Evolutionary conservation across 1,140 invertebrate genomes (phyloP).

Genomic region (Dolichoris vasculosae): DNA sequence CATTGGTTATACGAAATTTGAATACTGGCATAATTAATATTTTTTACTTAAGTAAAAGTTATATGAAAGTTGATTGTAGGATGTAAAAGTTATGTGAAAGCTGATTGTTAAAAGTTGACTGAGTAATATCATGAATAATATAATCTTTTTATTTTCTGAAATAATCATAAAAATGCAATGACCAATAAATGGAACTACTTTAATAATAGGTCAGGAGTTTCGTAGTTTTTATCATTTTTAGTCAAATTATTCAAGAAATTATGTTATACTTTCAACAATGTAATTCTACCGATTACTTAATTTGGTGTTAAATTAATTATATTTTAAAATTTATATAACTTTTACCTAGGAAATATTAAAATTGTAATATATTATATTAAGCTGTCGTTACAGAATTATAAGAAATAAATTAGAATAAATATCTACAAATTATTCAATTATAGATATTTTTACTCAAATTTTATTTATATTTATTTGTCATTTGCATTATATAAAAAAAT

Average conservation of each 20-base stretch:
- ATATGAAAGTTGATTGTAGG: neutral
- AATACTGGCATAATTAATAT: slow-evolving; percentile 1
- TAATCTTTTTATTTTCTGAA: neutral
- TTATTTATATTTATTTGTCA: too few relatives aligned
- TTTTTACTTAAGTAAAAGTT: neutral
- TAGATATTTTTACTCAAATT: too few relatives aligned
- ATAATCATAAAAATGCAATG: neutral
- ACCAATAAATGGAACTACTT: neutral
- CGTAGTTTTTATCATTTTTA: neutral
- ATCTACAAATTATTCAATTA: too few relatives aligned
- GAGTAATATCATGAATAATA: slow-evolving; percentile 26
- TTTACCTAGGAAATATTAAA: too few relatives aligned
- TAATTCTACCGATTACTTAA: too few relatives aligned
- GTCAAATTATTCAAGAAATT: neutral
- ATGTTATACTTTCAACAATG: too few relatives aligned
- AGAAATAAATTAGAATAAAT: too few relatives aligned
- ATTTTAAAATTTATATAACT: neutral
- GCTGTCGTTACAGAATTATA: too few relatives aligned
- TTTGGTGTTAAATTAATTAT: neutral
- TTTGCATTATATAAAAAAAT: neutral
- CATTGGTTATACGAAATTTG: slow-evolving; percentile 10
- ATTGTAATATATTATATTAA: too few relatives aligned
- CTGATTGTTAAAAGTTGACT: slow-evolving; percentile 33
- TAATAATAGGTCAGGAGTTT: neutral
- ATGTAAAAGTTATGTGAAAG: slow-evolving; percentile 23